Base-by-base conservation (phyloP, 2,888 invertebrate species). In the Myopa testacea region DNA sequence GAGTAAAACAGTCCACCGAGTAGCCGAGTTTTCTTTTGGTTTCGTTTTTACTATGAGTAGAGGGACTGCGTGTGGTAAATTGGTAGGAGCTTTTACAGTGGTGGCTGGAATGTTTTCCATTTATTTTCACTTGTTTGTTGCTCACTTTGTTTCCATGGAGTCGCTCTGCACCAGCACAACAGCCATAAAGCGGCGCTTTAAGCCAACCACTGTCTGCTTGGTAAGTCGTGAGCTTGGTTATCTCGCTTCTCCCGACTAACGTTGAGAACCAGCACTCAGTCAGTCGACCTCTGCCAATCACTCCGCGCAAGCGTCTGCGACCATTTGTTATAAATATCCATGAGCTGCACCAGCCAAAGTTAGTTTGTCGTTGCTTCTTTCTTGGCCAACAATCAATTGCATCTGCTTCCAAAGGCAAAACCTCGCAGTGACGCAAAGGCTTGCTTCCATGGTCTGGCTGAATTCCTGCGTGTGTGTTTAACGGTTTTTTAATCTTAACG, bases 241-340 rank as follows among this genome's bases (percentile, higher is more conserved):
- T 14, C 45, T 7, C 34, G 16, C 26, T 14, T 40, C 40, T 26
- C 55, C 26, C 50, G 58, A 16, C 62, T 14, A 19, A 26, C 16
- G 81, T 83, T 40, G 58, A 38, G 19, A 37, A 65, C 45, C 37
- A 45, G 19, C 78, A 81, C 76, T 79, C 78, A 79, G 19, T 12
- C 5, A n/a, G 16, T 58, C 19, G 81, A 74, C 62, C 45, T 16
- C 19, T n/a, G 45, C 75, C 74, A 70, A 70, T 76, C 80, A 78
- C 58, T 76, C 70, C 74, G 63, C 62, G 38, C 68, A 65, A 38
- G 50, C 75, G 73, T 55, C 45, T 75, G 55, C 72, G 70, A 81
- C 71, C 81, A 83, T 84, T 84, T 82, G 82, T 85, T 88, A 88
- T 88, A 88, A 88, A 85, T 88, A 89, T 84, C 86, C 80, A 83